Evolutionary conservation across 2,113 vertebrate species (phyloP), one percentile per base, ranked within the genome.

Genomic region (Hemibagrus wyckioides): DNA sequence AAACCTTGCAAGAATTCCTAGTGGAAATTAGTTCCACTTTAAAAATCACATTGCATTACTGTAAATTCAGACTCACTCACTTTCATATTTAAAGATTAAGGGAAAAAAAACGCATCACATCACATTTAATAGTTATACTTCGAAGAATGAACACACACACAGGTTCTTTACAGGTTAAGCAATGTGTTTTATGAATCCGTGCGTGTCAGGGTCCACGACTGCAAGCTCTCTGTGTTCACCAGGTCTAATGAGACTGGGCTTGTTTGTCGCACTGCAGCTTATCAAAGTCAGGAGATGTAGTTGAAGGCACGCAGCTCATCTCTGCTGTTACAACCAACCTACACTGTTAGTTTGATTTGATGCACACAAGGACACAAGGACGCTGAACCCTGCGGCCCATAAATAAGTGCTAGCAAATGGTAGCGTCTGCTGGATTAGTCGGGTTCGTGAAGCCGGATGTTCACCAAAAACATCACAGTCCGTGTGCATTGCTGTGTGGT

Each of bases 201-300:
- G n/a, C 77, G 50, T 56, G 50, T 80, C 77, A 56, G 77, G 30
- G 52, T 80, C 17, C 52, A 57, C 0, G 52, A 25, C 52, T 80
- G 77, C 77, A 39, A 21, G 77, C 30, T 0, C 52, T 80, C 77
- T 25, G 30, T 23, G 23, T 57, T 80, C 28, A 52, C 28, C 28
- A 33, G 76, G 76, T 79, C 76, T 79, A 79, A 79, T 79, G 48
- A 21, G n/a, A 80, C 77, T 11, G 50, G 77, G 77, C 77, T 80
- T 80, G 50, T 80, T 80, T 56, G 77, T 54, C 50, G 50, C 50
- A 56, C 77, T 80, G 77, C 77, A 56, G 77, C 77, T 80, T 80
- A 80, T 56, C 48, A 80, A 80, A 56, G 77, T 80, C 77, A 80
- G 15, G 30, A 80, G 50, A 56, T n/a, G 9, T 33, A 80, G 50